Base-by-base conservation (phyloP, 2,797 vertebrate species). In the Clarias fuscus region DNA sequence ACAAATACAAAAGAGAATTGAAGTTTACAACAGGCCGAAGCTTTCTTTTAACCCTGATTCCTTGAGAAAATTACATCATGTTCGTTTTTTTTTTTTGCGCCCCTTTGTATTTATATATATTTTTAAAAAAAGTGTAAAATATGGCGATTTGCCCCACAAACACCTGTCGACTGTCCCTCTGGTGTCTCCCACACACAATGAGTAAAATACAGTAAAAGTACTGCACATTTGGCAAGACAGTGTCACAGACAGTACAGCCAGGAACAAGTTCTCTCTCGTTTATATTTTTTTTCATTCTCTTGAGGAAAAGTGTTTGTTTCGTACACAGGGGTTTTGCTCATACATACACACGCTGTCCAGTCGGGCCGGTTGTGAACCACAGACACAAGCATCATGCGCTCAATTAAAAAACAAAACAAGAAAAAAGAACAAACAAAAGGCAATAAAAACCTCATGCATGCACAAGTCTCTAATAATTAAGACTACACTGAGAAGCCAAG, bases 391-490 rank as follows among this genome's bases (percentile, higher is more conserved):
- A 76, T 68, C 87, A 86, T 87, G 85, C 87, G 59, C 86, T 87
- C 84, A 83, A 61, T 81, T 67, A 64, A 15, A 67, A 87, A 75
- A 71, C 59, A 84, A 56, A 62, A 37, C 78, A 84, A 87, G 75
- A 70, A 84, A 88, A 87, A 64, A 78, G 78, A 89, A 84, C 48
- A 53, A 53, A 53, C 48, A 14, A 87, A 86, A 85, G 79, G 82
- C 84, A 89, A 91, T 88, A 89, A 92, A 92, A 90, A 90, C 91
- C 93, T 93, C 93, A 93, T 86, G 90, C 94, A 95, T 95, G 95
- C 95, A 94, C 89, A 86, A 87, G 75, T 91, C 85, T 91, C 92
- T 80, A 90, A 85, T 87, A 89, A 88, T 89, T 85, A 91, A 92
- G 91, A 94, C 91, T 92, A 95, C 92, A 90, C 91, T 91, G 91